phyloP scores from a whole-genome alignment of 2,797 vertebrate species.

The Cyclura pinguis region DNA sequence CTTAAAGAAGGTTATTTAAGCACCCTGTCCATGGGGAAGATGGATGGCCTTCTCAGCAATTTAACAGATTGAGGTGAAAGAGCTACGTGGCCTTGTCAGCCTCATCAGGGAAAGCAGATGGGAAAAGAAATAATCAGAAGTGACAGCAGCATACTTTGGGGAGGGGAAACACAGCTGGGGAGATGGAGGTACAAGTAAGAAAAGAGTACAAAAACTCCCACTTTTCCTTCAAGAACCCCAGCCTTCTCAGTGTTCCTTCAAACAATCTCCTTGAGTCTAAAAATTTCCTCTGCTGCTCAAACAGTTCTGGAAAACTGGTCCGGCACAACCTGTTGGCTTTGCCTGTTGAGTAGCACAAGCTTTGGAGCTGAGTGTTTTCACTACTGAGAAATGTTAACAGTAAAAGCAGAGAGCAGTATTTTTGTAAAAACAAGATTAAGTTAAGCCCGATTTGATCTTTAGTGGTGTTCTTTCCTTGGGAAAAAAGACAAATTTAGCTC shows the following conservation, averaged over 20 bases:
- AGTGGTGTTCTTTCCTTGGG: neutral
- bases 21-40: slow-evolving; percentile 4
- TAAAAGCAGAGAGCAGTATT: neutral
- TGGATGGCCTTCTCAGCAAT: neutral
- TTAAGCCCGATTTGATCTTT: neutral
- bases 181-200: neutral
- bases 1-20: slow-evolving; percentile 30
- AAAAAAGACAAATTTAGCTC: neutral
- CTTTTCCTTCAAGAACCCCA: neutral
- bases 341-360: neutral
- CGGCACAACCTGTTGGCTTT: neutral
- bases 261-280: neutral
- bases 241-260: neutral
- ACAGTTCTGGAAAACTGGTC: neutral
- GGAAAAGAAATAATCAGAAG: neutral
- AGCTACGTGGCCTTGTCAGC: neutral
- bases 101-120: neutral
- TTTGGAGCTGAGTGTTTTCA: neutral
- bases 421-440: neutral
- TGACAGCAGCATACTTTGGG: neutral
- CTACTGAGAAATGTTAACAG: neutral
- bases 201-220: neutral
- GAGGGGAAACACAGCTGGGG: neutral
- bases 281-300: neutral
- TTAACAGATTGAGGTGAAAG: neutral